Evolutionary conservation across 2,888 invertebrate species (phyloP).

Genomic region (Melinaea marsaeus): DNA sequence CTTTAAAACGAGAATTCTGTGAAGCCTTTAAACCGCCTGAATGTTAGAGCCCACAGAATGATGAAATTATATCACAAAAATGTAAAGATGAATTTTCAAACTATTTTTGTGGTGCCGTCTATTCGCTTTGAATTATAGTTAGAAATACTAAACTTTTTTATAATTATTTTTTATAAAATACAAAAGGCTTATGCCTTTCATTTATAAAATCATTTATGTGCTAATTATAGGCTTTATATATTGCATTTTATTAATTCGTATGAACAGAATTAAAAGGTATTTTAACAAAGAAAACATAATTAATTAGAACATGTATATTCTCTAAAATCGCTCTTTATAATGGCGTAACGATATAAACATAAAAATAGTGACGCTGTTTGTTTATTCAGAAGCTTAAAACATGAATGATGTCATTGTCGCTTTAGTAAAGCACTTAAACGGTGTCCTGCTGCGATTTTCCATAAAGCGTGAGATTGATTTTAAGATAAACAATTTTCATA

Average conservation of each 20-base stretch:
- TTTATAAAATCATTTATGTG: no score
- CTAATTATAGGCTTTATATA: no score
- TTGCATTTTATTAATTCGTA: no score
- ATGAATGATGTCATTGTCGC: slow-evolving; percentile 13
- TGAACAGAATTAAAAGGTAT: no score
- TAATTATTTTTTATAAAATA: no score
- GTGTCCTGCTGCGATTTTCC: slow-evolving; percentile 18
- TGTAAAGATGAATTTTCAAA: slow-evolving; percentile 40
- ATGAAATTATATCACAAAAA: slow-evolving; percentile 47
- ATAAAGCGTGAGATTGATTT: slow-evolving; percentile 14
- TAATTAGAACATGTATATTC: no score
- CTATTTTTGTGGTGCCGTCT: slow-evolving; percentile 32
- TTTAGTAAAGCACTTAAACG: slow-evolving; percentile 5
- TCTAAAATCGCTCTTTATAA: no score
- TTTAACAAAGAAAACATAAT: no score
- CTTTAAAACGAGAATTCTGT: slow-evolving; percentile 48
- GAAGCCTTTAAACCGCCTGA: slow-evolving; percentile 44
- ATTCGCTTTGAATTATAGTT: slow-evolving; percentile 8
- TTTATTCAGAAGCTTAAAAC: slow-evolving; percentile 15
- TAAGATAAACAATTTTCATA: slow-evolving; percentile 10
- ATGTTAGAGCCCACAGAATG: slow-evolving; percentile 40
- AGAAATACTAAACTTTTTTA: no score
- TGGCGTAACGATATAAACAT: no score
- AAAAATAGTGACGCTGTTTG: slow-evolving; percentile 8
- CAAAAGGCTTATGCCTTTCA: no score